Conservation (phyloP, 2,888 invertebrate genomes). For the Spialia ferax region DNA sequence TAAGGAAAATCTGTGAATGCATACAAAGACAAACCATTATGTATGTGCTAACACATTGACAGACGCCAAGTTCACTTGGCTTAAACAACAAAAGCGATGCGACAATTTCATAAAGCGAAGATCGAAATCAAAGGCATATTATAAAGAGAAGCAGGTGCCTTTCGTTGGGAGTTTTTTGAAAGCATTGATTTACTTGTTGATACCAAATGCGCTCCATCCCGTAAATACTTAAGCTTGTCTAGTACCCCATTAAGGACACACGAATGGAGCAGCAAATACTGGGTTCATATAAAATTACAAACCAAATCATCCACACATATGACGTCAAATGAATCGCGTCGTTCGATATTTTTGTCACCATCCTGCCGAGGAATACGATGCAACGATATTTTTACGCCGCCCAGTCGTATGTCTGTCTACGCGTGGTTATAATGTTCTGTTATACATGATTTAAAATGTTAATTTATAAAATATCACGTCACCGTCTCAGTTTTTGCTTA, state of each 20-base stretch:
- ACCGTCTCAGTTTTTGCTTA: not conserved
- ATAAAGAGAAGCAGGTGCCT: no score
- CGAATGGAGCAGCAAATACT: not conserved
- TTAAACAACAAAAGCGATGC: no score
- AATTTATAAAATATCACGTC: conserved; percentile 18
- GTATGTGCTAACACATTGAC: not conserved
- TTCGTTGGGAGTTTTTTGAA: not conserved
- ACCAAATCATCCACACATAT: conserved; percentile 18
- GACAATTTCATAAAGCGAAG: not conserved
- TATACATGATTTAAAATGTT: conserved; percentile 3
- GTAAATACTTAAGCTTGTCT: no score
- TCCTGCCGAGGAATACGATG: conserved; percentile 24
- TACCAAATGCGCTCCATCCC: not conserved
- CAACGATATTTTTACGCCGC: conserved; percentile 27
- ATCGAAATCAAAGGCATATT: not conserved
- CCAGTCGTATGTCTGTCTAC: conserved; percentile 16
- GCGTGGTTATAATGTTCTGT: conserved; percentile 7
- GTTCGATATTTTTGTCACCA: conserved; percentile 34
- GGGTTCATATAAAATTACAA: conserved; percentile 18
- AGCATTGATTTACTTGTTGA: not conserved
- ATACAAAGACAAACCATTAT: no score
- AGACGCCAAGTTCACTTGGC: not conserved
- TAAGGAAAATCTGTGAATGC: not conserved
- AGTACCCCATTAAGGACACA: not conserved
- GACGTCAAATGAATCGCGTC: conserved; percentile 19